These are phyloP conservation scores for Piliocolobus tephrosceles DNA, from an alignment of 2,113 vertebrate genomes.

Conservation along the genomic window DNA sequence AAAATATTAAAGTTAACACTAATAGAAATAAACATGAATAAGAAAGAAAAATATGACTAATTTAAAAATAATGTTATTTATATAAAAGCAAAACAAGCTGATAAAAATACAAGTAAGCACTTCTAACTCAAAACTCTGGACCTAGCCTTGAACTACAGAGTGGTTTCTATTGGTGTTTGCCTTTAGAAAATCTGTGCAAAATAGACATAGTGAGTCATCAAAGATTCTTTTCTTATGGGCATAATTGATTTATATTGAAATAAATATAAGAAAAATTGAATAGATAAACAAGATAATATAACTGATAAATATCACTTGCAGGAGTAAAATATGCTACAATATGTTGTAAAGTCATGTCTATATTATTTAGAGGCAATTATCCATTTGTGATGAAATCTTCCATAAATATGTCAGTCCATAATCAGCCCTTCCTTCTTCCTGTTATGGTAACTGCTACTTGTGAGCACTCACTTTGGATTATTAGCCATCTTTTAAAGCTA, in stretches of 20 bases:
- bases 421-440: neutral
- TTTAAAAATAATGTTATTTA: neutral
- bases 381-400: neutral
- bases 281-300: neutral
- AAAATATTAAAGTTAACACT: neutral
- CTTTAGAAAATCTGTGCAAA: neutral
- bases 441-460: neutral
- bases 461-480: neutral
- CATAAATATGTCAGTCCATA: neutral
- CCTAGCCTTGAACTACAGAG: neutral
- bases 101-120: neutral
- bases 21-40: neutral
- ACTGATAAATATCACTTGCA: neutral
- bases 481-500: neutral
- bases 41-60: neutral
- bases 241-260: constrained; percentile 2
- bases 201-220: neutral
- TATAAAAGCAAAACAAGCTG: neutral
- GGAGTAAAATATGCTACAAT: neutral
- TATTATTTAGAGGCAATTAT: neutral
- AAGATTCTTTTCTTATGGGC: neutral
- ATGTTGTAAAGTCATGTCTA: neutral
- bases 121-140: neutral
- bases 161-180: neutral
- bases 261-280: neutral